phyloP scores from a whole-genome alignment of 1,140 invertebrate species.

The Tetranychus cinnabarinus region DNA sequence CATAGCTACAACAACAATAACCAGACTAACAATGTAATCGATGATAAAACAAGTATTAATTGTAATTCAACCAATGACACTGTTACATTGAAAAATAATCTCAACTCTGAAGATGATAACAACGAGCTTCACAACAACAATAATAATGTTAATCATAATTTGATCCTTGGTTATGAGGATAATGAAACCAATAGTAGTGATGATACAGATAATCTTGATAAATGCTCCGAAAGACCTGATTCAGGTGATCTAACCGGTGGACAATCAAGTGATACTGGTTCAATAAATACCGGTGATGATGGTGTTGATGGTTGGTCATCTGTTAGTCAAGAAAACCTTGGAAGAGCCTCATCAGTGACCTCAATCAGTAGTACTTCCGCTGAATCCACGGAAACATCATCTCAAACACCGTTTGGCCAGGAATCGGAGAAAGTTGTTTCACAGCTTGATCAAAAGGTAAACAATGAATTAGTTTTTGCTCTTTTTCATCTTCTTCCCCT shows the following conservation, averaged over 20 bases:
- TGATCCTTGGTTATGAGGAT: not conserved
- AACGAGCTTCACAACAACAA: not conserved
- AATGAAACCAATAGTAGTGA: too few relatives aligned
- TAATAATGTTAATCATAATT: not conserved
- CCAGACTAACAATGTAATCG: not conserved
- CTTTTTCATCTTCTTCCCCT: not conserved
- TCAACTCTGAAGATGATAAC: not conserved
- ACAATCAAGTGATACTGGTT: not conserved
- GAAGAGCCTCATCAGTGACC: not conserved
- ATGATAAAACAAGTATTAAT: not conserved
- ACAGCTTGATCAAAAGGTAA: constrained; percentile 2
- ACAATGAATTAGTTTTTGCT: not conserved
- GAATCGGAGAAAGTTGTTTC: not conserved
- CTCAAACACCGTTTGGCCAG: not conserved
- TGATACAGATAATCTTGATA: not conserved
- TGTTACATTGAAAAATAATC: not conserved
- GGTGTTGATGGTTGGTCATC: not conserved
- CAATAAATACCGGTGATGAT: not conserved
- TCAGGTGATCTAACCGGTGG: too few relatives aligned
- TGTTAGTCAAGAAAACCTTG: not conserved
- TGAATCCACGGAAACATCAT: not conserved
- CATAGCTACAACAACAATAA: not conserved
- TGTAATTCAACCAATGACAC: not conserved
- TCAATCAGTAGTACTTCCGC: not conserved
- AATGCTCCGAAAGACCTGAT: too few relatives aligned